phyloP scores from a whole-genome alignment of 2,113 vertebrate species.

The Malurus melanocephalus region DNA sequence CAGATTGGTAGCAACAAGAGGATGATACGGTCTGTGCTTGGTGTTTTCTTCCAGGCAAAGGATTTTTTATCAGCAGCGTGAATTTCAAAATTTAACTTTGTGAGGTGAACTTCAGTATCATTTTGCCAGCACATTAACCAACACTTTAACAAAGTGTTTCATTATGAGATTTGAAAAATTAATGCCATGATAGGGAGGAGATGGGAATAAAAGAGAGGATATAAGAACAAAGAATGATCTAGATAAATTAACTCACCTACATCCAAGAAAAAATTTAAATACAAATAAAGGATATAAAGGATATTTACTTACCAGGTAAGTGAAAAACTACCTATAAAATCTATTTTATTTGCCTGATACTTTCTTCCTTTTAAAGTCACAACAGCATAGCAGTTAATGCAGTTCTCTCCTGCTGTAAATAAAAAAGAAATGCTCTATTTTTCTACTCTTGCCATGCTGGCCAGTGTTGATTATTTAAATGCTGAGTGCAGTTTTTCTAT shows the following conservation, averaged over 20 bases:
- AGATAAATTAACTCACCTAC: not conserved
- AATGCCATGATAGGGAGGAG: not conserved
- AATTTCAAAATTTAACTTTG: not conserved
- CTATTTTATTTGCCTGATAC: not conserved
- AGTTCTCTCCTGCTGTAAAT: not conserved
- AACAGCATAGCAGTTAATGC: not conserved
- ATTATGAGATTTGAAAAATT: not conserved
- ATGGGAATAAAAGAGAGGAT: not conserved
- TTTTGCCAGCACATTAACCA: not conserved
- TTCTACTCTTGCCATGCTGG: not conserved
- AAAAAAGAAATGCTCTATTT: not conserved
- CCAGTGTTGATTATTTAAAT: not conserved
- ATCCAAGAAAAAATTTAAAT: not conserved
- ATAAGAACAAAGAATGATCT: not conserved
- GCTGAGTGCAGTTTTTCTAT: not conserved
- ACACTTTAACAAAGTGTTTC: not conserved
- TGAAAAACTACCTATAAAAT: not conserved
- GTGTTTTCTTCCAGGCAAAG: constrained; percentile 26
- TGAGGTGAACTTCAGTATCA: not conserved
- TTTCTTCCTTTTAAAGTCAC: not conserved
- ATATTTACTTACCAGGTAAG: not conserved
- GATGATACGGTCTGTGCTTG: not conserved
- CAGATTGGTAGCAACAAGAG: constrained; percentile 52
- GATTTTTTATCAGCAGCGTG: not conserved
- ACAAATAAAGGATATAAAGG: not conserved